Evolutionary conservation across 2,797 vertebrate genomes (phyloP).

Genomic region (Notolepis coatsorum): DNA sequence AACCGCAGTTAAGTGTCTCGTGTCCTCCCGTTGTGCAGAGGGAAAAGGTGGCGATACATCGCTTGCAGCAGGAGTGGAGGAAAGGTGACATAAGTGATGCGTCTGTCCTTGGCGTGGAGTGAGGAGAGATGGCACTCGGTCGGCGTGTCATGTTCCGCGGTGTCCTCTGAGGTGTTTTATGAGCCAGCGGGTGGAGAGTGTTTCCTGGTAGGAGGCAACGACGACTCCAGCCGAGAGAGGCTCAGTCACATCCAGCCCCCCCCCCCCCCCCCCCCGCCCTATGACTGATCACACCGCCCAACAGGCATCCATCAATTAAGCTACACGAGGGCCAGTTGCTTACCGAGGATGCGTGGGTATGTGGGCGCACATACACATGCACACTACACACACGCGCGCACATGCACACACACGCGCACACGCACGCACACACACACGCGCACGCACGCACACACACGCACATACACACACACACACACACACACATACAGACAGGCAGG

Average conservation of each 20-base stretch:
- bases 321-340: neutral
- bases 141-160: slow-evolving; percentile 21
- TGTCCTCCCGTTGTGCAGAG: too few species aligned
- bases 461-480: too few species aligned
- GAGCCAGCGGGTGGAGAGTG: slow-evolving; percentile 10
- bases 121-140: slow-evolving; percentile 38
- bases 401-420: too few species aligned
- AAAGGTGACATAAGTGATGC: slow-evolving; percentile 26
- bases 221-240: neutral
- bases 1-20: too few species aligned
- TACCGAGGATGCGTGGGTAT: neutral
- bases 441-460: too few species aligned
- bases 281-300: slow-evolving; percentile 5
- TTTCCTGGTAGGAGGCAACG: neutral
- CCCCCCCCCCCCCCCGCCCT: neutral
- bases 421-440: too few species aligned
- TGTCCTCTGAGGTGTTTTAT: slow-evolving; percentile 54
- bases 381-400: neutral
- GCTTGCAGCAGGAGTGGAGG: neutral
- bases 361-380: neutral
- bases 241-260: too few species aligned
- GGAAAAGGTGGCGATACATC: too few species aligned
- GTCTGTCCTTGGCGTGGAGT: slow-evolving; percentile 30
- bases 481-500: too few species aligned
- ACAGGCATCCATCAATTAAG: slow-evolving; percentile 24